phyloP scores from a whole-genome alignment of 2,113 vertebrate species.

The Spermophilus dauricus region DNA sequence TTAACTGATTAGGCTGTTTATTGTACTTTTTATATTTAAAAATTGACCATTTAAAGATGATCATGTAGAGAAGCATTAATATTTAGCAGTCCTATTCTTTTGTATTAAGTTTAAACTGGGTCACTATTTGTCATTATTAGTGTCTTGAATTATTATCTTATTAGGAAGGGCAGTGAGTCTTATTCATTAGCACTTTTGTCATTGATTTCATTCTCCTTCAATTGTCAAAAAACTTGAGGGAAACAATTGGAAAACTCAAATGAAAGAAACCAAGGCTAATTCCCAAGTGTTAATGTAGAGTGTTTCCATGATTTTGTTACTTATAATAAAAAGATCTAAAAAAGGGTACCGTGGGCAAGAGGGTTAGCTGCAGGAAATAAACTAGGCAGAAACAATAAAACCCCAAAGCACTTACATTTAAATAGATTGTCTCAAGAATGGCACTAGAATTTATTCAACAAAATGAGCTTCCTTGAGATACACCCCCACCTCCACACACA shows the following conservation, averaged over 20 bases:
- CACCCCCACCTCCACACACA: rapidly evolving
- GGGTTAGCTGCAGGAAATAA: conserved; percentile 57
- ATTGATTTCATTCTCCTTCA: conserved; percentile 28
- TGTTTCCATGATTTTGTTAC: conserved; percentile 63
- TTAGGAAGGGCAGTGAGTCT: rapidly evolving
- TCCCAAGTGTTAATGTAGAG: not conserved
- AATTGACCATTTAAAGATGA: not conserved
- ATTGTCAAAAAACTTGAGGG: not conserved
- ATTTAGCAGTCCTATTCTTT: not conserved
- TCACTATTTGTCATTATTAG: not conserved
- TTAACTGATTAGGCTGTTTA: not conserved
- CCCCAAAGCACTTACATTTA: conserved; percentile 49
- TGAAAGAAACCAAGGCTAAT: conserved; percentile 48
- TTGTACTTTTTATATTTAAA: not conserved
- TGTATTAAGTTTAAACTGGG: not conserved
- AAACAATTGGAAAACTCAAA: not conserved
- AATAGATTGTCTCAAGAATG: conserved; percentile 54
- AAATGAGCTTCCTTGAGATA: not conserved
- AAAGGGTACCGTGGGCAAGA: conserved; percentile 26
- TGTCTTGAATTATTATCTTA: not conserved
- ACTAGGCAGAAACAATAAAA: not conserved
- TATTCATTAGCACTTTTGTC: not conserved
- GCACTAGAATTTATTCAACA: conserved; percentile 14
- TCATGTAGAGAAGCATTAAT: not conserved
- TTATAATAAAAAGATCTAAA: conserved; percentile 51